Base-by-base conservation (phyloP, 2,113 vertebrate genomes). In the Galeopterus variegatus region DNA sequence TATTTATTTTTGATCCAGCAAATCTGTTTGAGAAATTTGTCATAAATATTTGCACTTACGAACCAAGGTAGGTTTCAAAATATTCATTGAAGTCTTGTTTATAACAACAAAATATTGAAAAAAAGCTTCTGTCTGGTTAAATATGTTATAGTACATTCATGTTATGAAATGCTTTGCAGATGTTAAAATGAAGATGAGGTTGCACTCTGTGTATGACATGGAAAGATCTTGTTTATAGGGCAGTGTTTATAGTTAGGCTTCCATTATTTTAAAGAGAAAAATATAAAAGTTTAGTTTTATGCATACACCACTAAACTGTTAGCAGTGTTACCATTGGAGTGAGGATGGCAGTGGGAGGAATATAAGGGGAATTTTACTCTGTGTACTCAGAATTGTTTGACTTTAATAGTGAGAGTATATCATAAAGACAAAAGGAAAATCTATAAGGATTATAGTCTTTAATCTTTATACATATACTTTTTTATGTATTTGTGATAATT, bases 71-170 rank as follows among this genome's bases (percentile, higher is more conserved):
- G 15, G 8, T 88, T 45, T 79, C 21, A 88, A 73, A 86, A 24
- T 79, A 64, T 88, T 67, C 52, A 58, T 36, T 11, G 17, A 56
- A 52, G 13, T 80, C 52, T 67, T 91, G 1, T 84, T 84, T 88
- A 50, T 93, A 93, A 60, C 13, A 89, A n/a, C 79, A 79, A 72
- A 93, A 62, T 91, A 48, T 82, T 89, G 52, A n/a, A 87, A 88
- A 88, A 52, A 79, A 45, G 33, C 33, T 56, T n/a, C 14, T 75
- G 24, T 87, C 33, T 70, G 41, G 41, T 41, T 41, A 41, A 41
- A 41, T 41, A 41, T 41, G 41, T 41, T 41, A 41, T 41, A 41
- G 41, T 41, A 41, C 41, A 4, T 41, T 90, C 45, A 54, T 93
- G 56, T 75, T 28, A 56, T 93, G 69, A 90, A 81, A 67, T 90